Evolutionary conservation across 2,888 invertebrate genomes (phyloP).

Genomic region (Aspidiotus rigidus): DNA sequence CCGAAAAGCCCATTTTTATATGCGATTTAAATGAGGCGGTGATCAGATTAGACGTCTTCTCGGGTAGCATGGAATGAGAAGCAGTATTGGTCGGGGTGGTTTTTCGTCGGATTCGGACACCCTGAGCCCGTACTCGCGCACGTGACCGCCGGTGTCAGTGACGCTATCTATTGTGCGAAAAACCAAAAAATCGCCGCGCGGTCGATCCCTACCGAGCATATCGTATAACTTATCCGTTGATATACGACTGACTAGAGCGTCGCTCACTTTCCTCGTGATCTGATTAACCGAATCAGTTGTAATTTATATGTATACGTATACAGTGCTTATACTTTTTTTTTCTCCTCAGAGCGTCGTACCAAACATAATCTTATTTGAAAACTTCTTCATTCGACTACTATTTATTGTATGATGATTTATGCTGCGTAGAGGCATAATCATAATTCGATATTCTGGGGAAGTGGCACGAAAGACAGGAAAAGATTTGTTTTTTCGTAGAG

Average conservation of each 20-base stretch:
- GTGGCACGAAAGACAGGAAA: no score
- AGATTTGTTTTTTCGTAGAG: no score
- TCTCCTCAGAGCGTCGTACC: background rate
- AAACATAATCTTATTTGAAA: slow-evolving; percentile 8
- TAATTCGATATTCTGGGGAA: no score
- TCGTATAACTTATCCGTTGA: slow-evolving; percentile 21
- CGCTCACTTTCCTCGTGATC: slow-evolving; percentile 14
- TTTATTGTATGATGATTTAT: background rate
- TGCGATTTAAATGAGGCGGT: slow-evolving; percentile 27
- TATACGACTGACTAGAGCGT: slow-evolving; percentile 13
- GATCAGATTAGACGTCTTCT: slow-evolving; percentile 21
- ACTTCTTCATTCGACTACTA: background rate
- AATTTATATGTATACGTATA: slow-evolving; percentile 9
- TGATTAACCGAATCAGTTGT: slow-evolving; percentile 19
- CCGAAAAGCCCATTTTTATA: slow-evolving; percentile 7
- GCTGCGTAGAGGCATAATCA: no score
- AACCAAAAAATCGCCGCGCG: slow-evolving; percentile 10
- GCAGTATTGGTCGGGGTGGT: background rate
- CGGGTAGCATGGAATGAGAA: background rate
- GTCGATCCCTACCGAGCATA: slow-evolving; percentile 7
- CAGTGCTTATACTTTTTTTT: no score
- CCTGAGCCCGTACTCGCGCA: background rate
- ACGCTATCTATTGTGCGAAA: slow-evolving; percentile 16
- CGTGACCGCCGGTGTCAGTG: slow-evolving; percentile 20
- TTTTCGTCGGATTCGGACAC: background rate